phyloP scores from a whole-genome alignment of 2,797 vertebrate species.

The Typhlichthys subterraneus region DNA sequence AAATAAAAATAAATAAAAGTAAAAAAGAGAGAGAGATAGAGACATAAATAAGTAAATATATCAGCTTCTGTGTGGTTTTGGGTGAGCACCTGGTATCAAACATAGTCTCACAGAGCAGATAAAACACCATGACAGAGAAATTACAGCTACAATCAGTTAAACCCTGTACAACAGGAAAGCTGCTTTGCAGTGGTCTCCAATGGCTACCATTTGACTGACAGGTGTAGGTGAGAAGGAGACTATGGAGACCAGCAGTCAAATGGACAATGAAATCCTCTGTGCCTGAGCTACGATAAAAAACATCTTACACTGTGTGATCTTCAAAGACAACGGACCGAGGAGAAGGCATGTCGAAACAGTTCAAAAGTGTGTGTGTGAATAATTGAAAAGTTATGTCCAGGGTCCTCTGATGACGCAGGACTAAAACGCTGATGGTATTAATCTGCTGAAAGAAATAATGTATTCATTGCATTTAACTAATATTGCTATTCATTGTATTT shows the following conservation, averaged over 20 bases:
- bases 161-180: constrained; percentile 45
- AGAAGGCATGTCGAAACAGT: constrained; percentile 59
- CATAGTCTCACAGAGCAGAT: constrained; percentile 58
- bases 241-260: constrained; percentile 70
- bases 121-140: constrained; percentile 74
- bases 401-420: constrained; percentile 48
- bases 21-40: constrained; percentile 27
- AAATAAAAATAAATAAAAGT: constrained; percentile 23
- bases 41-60: constrained; percentile 68
- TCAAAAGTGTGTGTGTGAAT: constrained; percentile 56
- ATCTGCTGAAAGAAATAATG: constrained; percentile 6
- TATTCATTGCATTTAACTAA: no score
- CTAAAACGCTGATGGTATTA: constrained; percentile 39
- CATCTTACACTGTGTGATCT: constrained; percentile 65
- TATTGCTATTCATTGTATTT: no score
- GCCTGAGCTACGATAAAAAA: constrained; percentile 54
- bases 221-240: constrained; percentile 58
- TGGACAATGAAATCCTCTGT: constrained; percentile 58
- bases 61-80: constrained; percentile 65
- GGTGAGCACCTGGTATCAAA: constrained; percentile 73
- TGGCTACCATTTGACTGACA: constrained; percentile 60
- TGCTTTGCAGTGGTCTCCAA: constrained; percentile 43
- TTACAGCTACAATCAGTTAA: constrained; percentile 72
- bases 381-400: constrained; percentile 43
- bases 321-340: constrained; percentile 65